Evolutionary conservation across 2,888 invertebrate genomes (phyloP).

Genomic region (Biston betularia): DNA sequence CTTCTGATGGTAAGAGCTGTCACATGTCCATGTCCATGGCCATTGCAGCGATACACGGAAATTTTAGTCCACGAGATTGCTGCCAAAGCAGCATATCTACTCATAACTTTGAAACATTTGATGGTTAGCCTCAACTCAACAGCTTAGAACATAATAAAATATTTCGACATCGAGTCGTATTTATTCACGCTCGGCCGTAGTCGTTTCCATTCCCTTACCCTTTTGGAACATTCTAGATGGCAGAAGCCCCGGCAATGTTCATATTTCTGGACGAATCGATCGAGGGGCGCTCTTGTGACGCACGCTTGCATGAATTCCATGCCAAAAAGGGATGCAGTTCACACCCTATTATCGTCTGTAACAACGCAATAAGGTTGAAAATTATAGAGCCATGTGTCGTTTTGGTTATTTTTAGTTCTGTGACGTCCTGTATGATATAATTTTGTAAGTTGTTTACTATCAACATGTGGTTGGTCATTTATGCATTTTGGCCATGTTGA

Average conservation of each 20-base stretch:
- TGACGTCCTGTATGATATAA: constrained; percentile 9
- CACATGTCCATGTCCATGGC: too few relatives aligned
- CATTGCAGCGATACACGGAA: too few relatives aligned
- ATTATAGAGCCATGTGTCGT: not conserved
- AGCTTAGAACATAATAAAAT: too few relatives aligned
- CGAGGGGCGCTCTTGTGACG: constrained; percentile 16
- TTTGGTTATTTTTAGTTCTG: constrained; percentile 6
- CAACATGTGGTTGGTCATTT: constrained; percentile 23
- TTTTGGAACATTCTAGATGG: constrained; percentile 17
- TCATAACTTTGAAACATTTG: too few relatives aligned
- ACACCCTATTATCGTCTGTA: not conserved
- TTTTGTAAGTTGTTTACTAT: constrained; percentile 28
- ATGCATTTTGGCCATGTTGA: constrained; percentile 31
- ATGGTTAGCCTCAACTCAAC: too few relatives aligned
- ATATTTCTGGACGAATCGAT: constrained; percentile 17
- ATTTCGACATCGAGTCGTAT: not conserved
- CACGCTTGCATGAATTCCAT: constrained; percentile 1
- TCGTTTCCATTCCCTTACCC: not conserved
- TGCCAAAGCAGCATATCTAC: too few relatives aligned
- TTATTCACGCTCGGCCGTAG: not conserved
- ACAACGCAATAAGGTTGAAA: constrained; percentile 12
- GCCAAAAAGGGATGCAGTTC: not conserved
- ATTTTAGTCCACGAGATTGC: too few relatives aligned
- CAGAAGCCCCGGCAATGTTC: not conserved
- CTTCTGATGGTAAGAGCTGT: too few relatives aligned